Percentiles rank a stretch among this genome's conserved stretches.
Evolutionary conservation across 2,797 vertebrate species (phyloP).

Genomic region (Neosilurus hyrtlii): DNA sequence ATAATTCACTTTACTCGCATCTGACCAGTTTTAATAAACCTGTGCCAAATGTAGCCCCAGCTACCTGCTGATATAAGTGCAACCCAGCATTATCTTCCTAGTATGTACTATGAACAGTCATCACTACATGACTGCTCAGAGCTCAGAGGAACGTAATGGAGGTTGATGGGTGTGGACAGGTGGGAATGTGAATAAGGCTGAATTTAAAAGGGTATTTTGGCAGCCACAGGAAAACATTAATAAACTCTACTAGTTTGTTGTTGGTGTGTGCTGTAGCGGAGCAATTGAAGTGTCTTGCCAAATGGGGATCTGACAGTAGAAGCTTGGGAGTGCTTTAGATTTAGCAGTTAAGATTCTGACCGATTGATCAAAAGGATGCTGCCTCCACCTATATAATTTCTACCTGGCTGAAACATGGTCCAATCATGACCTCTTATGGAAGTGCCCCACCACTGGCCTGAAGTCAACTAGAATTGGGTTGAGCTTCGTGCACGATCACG

Average conservation of each 20-base stretch:
- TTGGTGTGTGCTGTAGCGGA: neutral
- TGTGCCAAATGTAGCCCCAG: neutral
- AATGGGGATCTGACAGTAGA: neutral
- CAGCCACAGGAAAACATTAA: neutral
- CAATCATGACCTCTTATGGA: too few relatives aligned
- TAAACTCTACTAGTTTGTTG: neutral
- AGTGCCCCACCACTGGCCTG: too few relatives aligned
- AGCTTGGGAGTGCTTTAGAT: neutral
- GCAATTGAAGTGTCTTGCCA: neutral
- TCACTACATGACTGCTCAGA: slow-evolving; percentile 1
- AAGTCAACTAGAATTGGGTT: too few relatives aligned
- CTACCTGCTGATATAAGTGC: neutral
- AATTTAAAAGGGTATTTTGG: neutral
- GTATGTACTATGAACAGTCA: neutral
- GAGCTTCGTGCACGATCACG: too few relatives aligned
- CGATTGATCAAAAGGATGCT: too few relatives aligned
- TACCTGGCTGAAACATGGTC: neutral
- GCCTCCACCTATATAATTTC: neutral
- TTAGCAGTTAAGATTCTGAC: too few relatives aligned
- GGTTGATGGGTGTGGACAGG: neutral
- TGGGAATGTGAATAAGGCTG: neutral
- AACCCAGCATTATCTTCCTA: neutral
- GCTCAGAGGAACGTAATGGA: neutral
- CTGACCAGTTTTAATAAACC: neutral
- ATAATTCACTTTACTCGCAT: neutral